Conservation (phyloP, 2,797 vertebrate species). For the Periparus ater region DNA sequence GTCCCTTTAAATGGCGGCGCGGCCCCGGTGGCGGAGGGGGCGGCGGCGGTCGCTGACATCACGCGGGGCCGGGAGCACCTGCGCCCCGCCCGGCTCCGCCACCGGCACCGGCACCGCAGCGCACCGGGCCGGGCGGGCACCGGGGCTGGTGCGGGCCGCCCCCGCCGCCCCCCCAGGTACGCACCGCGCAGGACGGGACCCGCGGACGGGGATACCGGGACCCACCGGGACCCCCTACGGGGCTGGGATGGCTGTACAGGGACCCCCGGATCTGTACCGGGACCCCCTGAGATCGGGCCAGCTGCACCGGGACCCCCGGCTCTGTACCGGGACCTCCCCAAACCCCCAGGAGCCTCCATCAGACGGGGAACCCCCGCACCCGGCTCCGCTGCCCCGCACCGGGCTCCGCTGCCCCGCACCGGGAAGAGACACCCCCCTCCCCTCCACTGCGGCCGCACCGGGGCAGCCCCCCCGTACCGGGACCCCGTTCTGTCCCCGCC, state of each 20-base stretch:
- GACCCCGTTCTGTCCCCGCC: background rate
- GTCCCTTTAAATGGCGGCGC: slow-evolving; percentile 42
- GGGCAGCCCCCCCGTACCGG: background rate
- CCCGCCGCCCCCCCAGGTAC: background rate
- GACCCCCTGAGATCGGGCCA: background rate
- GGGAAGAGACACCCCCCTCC: background rate
- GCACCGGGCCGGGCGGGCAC: background rate
- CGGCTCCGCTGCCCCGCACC: background rate
- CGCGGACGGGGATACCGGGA: background rate
- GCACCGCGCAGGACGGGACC: background rate
- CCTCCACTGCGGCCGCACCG: background rate
- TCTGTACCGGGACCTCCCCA: background rate
- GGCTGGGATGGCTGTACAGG: background rate
- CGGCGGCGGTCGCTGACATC: slow-evolving; percentile 2
- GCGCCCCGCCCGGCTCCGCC: slow-evolving; percentile 1
- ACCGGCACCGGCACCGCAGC: background rate
- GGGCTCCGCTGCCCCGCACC: background rate
- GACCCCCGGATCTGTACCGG: background rate
- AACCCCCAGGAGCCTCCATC: background rate
- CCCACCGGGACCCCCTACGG: background rate
- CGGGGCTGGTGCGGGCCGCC: background rate
- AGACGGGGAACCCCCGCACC: background rate
- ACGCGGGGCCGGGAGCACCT: slow-evolving; percentile 22
- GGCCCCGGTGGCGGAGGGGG: slow-evolving; percentile 1
- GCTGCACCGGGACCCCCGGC: background rate